Evolutionary conservation across 1,140 invertebrate genomes (phyloP), one percentile per base, ranked within the genome.

Genomic region (Saccostrea echinata): DNA sequence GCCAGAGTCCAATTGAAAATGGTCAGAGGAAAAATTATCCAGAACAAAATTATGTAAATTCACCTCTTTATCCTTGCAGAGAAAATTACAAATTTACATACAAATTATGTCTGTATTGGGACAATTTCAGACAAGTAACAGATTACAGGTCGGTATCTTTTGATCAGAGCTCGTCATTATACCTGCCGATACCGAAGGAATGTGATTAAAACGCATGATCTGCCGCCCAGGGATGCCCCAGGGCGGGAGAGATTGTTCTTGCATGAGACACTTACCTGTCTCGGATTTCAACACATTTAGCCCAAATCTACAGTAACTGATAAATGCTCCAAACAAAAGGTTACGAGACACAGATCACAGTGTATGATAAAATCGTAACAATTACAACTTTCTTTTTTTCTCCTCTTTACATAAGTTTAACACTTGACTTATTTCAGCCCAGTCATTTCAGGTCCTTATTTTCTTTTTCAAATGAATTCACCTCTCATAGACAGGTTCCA

Each of bases 11-110:
- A 27, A 76, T 33, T 43, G 43, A 43, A 43, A 43, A 43, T 43
- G 43, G 9, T 43, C 6, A 8, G 6, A 43, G 6, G 43, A 43
- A 43, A 27, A 16, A 1, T 76, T 4, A 30, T 6, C 68, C 27
- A 76, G 11, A 30, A 30, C 8, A 13, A 18, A n/a, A 33, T 27
- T 30, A 76, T 76, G 68, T 76, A 76, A 76, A 76, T 76, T 76
- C 24, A 3, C 9, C 24, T 27, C 24, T 27, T 16, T 30, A 76
- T 76, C 68, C 24, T 64, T 76, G 24, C 68, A 18, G 68, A 33
- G 68, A 76, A 76, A 30, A 76, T 33, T 76, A 30, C 68, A 76
- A 76, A 30, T 30, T 76, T 76, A 30, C 68, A 76, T 27, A 76
- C 68, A 76, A 76, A 76, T 33, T 12, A 76, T 76, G 27, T 76